Evolutionary conservation across 2,797 vertebrate genomes (phyloP), one percentile per base, ranked within the genome.

Genomic region (Buceros bicornis): DNA sequence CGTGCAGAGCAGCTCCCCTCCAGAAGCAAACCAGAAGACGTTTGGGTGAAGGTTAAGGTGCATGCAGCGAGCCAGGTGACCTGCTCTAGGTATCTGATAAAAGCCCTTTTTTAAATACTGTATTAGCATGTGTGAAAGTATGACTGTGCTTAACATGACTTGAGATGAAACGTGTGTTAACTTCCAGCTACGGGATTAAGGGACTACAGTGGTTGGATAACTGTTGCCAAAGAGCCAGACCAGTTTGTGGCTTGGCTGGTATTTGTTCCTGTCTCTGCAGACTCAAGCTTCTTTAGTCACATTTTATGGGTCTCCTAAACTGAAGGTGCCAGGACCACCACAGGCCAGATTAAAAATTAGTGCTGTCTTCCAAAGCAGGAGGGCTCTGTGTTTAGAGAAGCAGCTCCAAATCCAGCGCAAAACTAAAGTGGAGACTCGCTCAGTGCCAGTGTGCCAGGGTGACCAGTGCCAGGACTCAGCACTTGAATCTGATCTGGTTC

Each of bases 121-220:
- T 13, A 2, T 31, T 58, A 31, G 28, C 4, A 1, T 1, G 1
- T 3, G 33, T 1, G 1, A 11, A 40, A 33, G 28, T 3, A 11
- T 5, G 54, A 25, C 33, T 0, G 1, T 3, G 77, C 9, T 56
- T 22, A 20, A 11, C 2, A 1, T 1, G 61, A 8, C 14, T 33
- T 10, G 33, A 40, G 53, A 11, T 40, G 62, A 60, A n/a, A 14
- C 4, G 2, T 14, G 56, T 43, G 60, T 43, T 58, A 16, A 11
- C 13, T 50, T 58, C 31, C 70, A 79, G 7, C 28, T 28, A 2
- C 0, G 20, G 83, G 73, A 22, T 65, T 28, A 64, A 24, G 53
- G 57, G 69, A 21, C 15, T 70, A 8, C 5, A 24, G 29, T 2
- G 1, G 33, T 65, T 56, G 50, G 37, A 76, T 71, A 76, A 10